Percentiles rank a stretch among this genome's conserved stretches.
phyloP scores from a whole-genome alignment of 2,797 vertebrate genomes.

The Cryptoblepharus egeriae region DNA sequence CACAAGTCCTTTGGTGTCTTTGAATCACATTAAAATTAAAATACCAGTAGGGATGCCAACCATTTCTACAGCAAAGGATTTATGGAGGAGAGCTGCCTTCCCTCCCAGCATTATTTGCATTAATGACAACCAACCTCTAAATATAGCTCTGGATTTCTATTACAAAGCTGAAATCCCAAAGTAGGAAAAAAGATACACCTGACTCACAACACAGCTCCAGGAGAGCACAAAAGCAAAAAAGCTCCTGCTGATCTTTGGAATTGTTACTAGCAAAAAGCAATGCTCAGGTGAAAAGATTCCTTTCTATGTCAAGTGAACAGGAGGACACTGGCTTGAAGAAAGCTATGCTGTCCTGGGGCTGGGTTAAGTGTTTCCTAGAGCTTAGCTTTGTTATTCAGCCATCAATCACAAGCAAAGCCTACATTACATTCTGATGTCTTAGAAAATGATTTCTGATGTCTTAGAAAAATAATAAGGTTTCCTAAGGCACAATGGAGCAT shows the following conservation, averaged over 20 bases:
- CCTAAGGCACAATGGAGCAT: too few relatives aligned
- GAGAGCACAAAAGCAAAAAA: conserved; percentile 58
- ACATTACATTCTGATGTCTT: conserved; percentile 78
- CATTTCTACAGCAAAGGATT: not conserved
- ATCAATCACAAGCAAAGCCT: conserved; percentile 79
- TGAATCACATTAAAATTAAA: not conserved
- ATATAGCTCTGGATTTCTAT: conserved; percentile 43
- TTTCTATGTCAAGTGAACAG: conserved; percentile 60
- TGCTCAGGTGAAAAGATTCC: conserved; percentile 59
- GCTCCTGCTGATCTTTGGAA: conserved; percentile 63
- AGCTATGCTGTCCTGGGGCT: conserved; percentile 60
- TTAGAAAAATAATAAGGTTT: too few relatives aligned
- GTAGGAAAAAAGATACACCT: conserved; percentile 57
- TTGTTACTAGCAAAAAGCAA: conserved; percentile 77
- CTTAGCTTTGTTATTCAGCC: conserved; percentile 56
- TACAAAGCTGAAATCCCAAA: too few relatives aligned
- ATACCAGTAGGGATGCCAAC: not conserved
- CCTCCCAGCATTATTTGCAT: conserved; percentile 8
- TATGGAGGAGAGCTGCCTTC: not conserved
- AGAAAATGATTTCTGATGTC: too few relatives aligned
- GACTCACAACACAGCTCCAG: conserved; percentile 51
- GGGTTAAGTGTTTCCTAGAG: conserved; percentile 69
- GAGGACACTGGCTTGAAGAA: conserved; percentile 54
- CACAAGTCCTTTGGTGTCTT: not conserved
- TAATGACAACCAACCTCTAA: conserved; percentile 29